A percentile compares a stretch with the other conserved stretches of the same genome.
These are phyloP conservation scores for Pteruthius melanotis DNA, from an alignment of 2,113 vertebrate species.

Conservation along the genomic window DNA sequence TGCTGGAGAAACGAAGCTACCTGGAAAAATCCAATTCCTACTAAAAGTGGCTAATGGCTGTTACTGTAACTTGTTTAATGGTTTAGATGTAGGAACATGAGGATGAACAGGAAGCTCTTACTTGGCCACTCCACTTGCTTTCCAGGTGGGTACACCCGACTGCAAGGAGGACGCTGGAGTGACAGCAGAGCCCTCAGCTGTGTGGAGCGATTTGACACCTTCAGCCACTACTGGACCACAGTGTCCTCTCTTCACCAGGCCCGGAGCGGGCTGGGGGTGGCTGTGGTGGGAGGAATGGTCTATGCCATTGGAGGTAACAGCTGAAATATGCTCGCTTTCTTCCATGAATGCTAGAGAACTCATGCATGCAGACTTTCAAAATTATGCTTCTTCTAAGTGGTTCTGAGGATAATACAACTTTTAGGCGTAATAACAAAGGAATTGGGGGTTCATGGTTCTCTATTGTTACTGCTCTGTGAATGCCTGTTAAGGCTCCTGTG, in stretches of 20 bases:
- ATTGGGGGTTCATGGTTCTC: neutral
- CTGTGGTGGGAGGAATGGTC: slow-evolving; percentile 91
- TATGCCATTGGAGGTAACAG: slow-evolving; percentile 94
- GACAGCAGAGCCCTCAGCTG: slow-evolving; percentile 94
- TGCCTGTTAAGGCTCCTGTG: neutral
- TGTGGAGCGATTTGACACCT: slow-evolving; percentile 95
- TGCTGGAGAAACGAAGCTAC: neutral
- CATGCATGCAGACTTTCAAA: neutral
- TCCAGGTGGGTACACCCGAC: slow-evolving; percentile 91
- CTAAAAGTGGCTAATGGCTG: neutral
- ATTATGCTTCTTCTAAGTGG: neutral
- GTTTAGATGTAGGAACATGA: neutral
- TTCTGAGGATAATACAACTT: neutral
- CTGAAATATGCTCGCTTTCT: neutral
- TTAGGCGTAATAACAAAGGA: neutral
- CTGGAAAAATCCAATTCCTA: neutral
- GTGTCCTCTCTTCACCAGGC: slow-evolving; percentile 96
- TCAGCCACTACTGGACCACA: slow-evolving; percentile 98
- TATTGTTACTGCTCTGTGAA: neutral
- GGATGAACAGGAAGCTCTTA: neutral
- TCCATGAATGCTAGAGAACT: neutral
- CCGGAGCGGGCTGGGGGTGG: slow-evolving; percentile 90
- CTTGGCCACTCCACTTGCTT: neutral
- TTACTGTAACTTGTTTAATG: neutral
- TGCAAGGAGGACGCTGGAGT: slow-evolving; percentile 94